A percentile compares a stretch with the other conserved stretches of the same genome.
These are phyloP conservation scores for Rattus norvegicus DNA, from an alignment of 2,113 vertebrate species.

Conservation along the genomic window DNA sequence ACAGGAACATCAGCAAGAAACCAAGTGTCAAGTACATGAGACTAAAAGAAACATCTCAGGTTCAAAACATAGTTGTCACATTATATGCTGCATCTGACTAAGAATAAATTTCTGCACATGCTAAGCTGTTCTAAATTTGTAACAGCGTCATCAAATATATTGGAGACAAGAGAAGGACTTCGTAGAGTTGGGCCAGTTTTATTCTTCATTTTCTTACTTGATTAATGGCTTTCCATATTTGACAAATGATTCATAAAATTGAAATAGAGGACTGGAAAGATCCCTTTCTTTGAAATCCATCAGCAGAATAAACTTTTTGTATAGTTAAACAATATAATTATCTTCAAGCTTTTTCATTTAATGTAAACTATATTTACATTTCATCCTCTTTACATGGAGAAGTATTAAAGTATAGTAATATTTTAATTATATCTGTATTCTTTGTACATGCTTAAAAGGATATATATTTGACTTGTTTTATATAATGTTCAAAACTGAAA, in stretches of 20 bases:
- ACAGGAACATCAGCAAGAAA: not conserved
- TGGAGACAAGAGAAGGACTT: not conserved
- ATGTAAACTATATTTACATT: not conserved
- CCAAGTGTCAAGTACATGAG: not conserved
- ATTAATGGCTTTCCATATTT: not conserved
- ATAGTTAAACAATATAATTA: not conserved
- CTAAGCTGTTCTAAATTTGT: slow-evolving; percentile 15
- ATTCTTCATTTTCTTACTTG: slow-evolving; percentile 44
- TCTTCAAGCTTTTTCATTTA: slow-evolving; percentile 31
- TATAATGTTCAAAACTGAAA: not conserved
- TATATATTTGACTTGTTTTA: not conserved
- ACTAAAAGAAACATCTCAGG: not conserved
- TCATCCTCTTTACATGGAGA: not conserved
- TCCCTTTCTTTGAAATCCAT: not conserved
- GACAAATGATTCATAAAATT: slow-evolving; percentile 28
- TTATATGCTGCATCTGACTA: not conserved
- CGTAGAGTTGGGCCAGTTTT: not conserved
- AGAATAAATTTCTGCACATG: not conserved
- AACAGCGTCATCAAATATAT: slow-evolving; percentile 4
- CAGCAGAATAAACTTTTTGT: not conserved
- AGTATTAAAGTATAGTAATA: not conserved
- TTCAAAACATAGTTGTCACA: not conserved
- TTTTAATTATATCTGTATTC: not conserved
- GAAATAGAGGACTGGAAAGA: not conserved
- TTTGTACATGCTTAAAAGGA: not conserved